These are phyloP conservation scores for Pao palembangensis DNA, from an alignment of 2,113 vertebrate species.

Conservation along the genomic window DNA sequence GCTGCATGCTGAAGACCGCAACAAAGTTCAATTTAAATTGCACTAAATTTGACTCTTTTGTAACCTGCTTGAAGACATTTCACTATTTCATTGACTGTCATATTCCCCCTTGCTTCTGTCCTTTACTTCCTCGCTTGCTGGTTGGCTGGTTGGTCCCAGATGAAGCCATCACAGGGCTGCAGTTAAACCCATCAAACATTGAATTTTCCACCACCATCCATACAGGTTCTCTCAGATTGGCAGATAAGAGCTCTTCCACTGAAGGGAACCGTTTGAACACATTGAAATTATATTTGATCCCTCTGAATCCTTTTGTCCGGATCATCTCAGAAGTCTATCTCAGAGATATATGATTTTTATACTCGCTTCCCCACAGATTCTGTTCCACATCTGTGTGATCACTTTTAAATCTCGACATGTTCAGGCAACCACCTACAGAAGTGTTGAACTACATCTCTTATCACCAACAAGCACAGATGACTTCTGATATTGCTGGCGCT, in stretches of 20 bases:
- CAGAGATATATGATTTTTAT: neutral
- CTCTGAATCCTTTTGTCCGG: neutral
- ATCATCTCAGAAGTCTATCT: neutral
- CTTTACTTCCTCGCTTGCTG: neutral
- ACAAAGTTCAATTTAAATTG: slow-evolving; percentile 20
- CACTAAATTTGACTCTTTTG: neutral
- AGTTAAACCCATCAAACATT: slow-evolving; percentile 21
- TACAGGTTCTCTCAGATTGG: slow-evolving; percentile 2
- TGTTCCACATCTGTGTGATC: neutral
- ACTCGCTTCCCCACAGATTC: neutral
- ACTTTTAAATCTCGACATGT: neutral
- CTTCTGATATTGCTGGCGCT: neutral
- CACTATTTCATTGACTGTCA: slow-evolving; percentile 20
- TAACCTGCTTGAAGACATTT: no score
- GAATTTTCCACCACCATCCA: neutral
- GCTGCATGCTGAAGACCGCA: slow-evolving; percentile 21
- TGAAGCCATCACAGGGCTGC: slow-evolving; percentile 1
- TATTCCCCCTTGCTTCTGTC: no score
- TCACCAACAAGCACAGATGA: neutral
- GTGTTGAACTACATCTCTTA: neutral
- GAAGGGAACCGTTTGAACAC: slow-evolving; percentile 24
- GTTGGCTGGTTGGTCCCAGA: slow-evolving; percentile 8
- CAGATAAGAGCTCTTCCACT: slow-evolving; percentile 3
- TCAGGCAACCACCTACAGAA: neutral
- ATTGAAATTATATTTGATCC: slow-evolving; percentile 5